Base-by-base conservation (phyloP, 2,888 invertebrate genomes). In the Apotomis turbidana region DNA sequence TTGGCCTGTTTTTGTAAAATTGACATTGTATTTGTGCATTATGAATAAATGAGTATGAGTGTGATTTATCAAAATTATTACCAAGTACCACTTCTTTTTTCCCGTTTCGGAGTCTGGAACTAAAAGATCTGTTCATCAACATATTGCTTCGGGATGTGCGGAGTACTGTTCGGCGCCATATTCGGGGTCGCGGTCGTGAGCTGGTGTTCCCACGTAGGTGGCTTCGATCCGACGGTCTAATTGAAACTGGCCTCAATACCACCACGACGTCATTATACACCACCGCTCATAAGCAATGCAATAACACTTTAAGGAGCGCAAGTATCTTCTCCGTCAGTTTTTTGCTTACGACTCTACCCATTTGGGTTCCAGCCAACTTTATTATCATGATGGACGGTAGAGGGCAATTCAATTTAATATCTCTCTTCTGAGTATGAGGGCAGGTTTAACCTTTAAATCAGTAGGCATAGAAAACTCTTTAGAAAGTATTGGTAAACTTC, bases 31-130 rank as follows among this genome's bases (percentile, higher is more conserved):
- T 27, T 27, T 27, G 27, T 27, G 27, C 27, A 27, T 27, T 27
- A 27, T 27, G 27, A 27, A 27, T 27, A 27, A 27, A 27, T 27
- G 27, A 27, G 27, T 27, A 27, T 27, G 27, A 27, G 27, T 27
- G 27, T 27, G 27, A 27, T 2, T 2, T 27, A n/a, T 38, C 76
- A 58, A 8, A n/a, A 55, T 54, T 89, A 93, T 90, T 94, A 96
- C 96, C 96, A 82, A 96, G 91, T 79, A 96, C 89, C 74, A 96
- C 93, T 91, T 96, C 96, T 88, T 95, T 96, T 86, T 94, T 94
- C 78, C 95, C 94, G 87, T 95, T 94, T 83, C 96, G 90, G 75
- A 95, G 92, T 64, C 96, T 94, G 77, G 95, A 94, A 81, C 93
- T 88, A 84, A 91, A 91, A 51, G 90, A 89, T 81, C 90, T 85